phyloP scores from a whole-genome alignment of 2,797 vertebrate species.

The Sebastes kiyomatsui region DNA sequence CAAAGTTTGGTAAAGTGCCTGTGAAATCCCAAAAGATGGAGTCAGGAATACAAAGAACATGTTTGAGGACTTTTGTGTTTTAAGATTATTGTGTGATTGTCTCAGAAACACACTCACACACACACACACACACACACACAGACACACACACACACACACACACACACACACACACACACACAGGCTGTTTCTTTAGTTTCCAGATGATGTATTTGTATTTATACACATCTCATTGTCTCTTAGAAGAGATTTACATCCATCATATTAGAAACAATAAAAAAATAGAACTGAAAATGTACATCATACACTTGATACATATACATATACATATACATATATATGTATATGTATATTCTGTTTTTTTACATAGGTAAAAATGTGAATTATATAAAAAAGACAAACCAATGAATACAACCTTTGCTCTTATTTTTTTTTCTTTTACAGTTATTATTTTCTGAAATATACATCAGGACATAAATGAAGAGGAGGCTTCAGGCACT shows the following conservation, averaged over 20 bases:
- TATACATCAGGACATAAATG: slow-evolving; percentile 86
- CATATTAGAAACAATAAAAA: slow-evolving; percentile 97
- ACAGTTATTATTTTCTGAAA: slow-evolving; percentile 45
- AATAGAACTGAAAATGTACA: slow-evolving; percentile 98
- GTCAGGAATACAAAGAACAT: background rate
- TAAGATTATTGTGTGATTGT: background rate
- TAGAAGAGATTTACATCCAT: slow-evolving; percentile 73
- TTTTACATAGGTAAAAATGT: slow-evolving; percentile 92
- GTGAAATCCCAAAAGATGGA: background rate
- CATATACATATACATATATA: slow-evolving; percentile 47
- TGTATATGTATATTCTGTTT: slow-evolving; percentile 58
- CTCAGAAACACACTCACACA: background rate
- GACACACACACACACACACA: background rate
- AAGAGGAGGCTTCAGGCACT: slow-evolving; percentile 90
- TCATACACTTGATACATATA: slow-evolving; percentile 89
- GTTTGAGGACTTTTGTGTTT: background rate
- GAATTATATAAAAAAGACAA: slow-evolving; percentile 80
- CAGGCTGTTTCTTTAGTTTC: slow-evolving; percentile 66
- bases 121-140: background rate
- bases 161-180: slow-evolving; percentile 24
- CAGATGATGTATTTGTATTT: slow-evolving; percentile 90
- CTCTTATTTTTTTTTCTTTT: slow-evolving; percentile 75
- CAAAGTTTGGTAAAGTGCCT: background rate
- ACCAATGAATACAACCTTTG: slow-evolving; percentile 83
- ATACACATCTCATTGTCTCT: slow-evolving; percentile 80